Conservation (phyloP, 2,113 vertebrate species). For the Calidris pugnax region DNA sequence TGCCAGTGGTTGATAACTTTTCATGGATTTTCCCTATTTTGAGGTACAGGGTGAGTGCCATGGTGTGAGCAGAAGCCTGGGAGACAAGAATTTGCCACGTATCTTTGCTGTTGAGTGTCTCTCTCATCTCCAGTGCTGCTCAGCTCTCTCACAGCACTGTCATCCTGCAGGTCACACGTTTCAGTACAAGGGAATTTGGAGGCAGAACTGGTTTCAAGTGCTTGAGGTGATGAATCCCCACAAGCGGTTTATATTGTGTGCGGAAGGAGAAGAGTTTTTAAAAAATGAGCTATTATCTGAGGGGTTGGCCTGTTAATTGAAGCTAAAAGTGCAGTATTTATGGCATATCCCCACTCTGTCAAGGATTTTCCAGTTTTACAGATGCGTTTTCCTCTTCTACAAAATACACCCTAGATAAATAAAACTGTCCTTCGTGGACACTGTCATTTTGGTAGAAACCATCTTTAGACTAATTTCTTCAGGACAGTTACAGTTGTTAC, state of each 20-base stretch:
- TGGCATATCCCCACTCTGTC: not conserved
- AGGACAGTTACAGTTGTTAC: not conserved
- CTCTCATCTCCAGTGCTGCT: fast-evolving
- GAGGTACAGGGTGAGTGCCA: not conserved
- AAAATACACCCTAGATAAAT: not conserved
- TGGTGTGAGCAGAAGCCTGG: not conserved
- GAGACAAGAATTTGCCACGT: not conserved
- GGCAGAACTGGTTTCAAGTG: not conserved
- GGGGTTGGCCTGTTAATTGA: not conserved
- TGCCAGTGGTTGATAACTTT: not conserved
- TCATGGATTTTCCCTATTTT: not conserved
- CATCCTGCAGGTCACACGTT: not conserved
- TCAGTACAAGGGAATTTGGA: not conserved
- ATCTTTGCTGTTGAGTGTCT: not conserved
- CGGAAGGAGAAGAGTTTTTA: not conserved
- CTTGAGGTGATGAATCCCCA: not conserved
- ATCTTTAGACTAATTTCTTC: not conserved
- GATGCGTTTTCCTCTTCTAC: not conserved
- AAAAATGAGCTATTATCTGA: not conserved
- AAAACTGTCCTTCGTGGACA: not conserved
- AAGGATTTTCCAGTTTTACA: not conserved
- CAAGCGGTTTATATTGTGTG: not conserved
- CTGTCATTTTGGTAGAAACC: not conserved
- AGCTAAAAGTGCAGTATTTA: not conserved
- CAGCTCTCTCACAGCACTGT: not conserved